A percentile compares a stretch with the other conserved stretches of the same genome.
phyloP scores from a whole-genome alignment of 2,113 vertebrate species.

The Salminus brasiliensis region DNA sequence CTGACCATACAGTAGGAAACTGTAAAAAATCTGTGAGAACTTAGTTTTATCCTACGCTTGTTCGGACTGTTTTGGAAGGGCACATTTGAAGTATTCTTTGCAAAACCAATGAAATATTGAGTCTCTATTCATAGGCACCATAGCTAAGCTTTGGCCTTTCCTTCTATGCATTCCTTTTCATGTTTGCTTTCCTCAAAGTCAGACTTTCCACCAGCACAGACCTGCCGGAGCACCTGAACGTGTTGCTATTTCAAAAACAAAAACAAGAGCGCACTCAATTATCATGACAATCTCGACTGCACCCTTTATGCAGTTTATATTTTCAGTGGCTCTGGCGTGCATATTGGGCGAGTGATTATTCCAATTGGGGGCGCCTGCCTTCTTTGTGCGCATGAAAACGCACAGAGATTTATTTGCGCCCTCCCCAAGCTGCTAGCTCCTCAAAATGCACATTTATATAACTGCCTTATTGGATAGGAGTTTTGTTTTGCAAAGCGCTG shows the following conservation, averaged over 20 bases:
- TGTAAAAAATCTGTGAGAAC: too few relatives aligned
- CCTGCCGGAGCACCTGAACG: background rate
- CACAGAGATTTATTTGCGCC: slow-evolving; percentile 65
- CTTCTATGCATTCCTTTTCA: background rate
- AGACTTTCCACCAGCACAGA: background rate
- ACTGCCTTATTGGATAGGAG: slow-evolving; percentile 52
- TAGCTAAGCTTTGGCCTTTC: background rate
- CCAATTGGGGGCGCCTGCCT: slow-evolving; percentile 41
- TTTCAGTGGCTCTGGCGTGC: slow-evolving; percentile 63
- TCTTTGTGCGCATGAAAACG: slow-evolving; percentile 61
- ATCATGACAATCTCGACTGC: slow-evolving; percentile 44
- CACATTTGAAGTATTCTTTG: background rate
- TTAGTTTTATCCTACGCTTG: too few relatives aligned
- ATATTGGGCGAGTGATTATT: slow-evolving; percentile 62
- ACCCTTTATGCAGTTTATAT: slow-evolving; percentile 62
- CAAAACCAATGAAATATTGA: slow-evolving; percentile 8
- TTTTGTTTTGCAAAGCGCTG: slow-evolving; percentile 29
- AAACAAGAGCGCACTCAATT: slow-evolving; percentile 39
- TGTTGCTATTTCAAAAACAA: background rate
- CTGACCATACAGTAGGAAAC: too few relatives aligned
- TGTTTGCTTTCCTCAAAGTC: slow-evolving; percentile 10
- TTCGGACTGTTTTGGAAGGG: too few relatives aligned
- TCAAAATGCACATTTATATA: slow-evolving; percentile 73
- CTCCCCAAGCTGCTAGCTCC: slow-evolving; percentile 61
- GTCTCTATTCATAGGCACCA: background rate